These are phyloP conservation scores for Ellobium chinense DNA, from an alignment of 2,888 invertebrate species.

Conservation along the genomic window DNA sequence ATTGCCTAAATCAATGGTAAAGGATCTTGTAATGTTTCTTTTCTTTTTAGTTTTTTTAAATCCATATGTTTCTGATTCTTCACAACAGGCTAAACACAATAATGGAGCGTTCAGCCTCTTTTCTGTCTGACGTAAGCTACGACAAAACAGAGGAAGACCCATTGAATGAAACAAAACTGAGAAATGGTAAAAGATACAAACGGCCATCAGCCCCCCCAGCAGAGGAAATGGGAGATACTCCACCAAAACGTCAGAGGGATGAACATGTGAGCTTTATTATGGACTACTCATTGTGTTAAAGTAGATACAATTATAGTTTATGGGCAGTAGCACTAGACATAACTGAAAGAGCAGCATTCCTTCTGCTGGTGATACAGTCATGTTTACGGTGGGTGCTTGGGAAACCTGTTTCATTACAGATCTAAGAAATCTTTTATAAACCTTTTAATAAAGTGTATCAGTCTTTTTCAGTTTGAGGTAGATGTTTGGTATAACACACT, in stretches of 20 bases:
- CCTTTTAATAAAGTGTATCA: too few relatives aligned
- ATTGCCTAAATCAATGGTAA: too few relatives aligned
- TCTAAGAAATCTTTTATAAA: too few relatives aligned
- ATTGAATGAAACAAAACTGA: slow-evolving; percentile 81
- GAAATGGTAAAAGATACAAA: slow-evolving; percentile 64
- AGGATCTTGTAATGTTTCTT: not conserved
- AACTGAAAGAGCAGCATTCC: too few relatives aligned
- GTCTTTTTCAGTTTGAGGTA: too few relatives aligned
- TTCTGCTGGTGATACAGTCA: too few relatives aligned
- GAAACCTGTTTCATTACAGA: too few relatives aligned
- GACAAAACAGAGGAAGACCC: slow-evolving; percentile 90
- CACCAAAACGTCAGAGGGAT: slow-evolving; percentile 65
- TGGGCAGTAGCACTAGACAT: too few relatives aligned
- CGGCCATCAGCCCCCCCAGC: slow-evolving; percentile 73
- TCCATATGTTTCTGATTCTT: slow-evolving; percentile 13
- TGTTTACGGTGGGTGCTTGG: too few relatives aligned
- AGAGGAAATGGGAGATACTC: slow-evolving; percentile 58
- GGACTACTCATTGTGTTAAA: too few relatives aligned
- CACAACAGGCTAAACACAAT: slow-evolving; percentile 66
- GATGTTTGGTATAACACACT: too few relatives aligned
- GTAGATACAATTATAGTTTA: too few relatives aligned
- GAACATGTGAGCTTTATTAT: slow-evolving; percentile 37
- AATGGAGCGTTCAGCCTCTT: slow-evolving; percentile 82
- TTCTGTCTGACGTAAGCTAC: slow-evolving; percentile 85
- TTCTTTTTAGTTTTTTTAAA: not conserved